phyloP scores from a whole-genome alignment of 2,797 vertebrate species.

The Balearica regulorum region DNA sequence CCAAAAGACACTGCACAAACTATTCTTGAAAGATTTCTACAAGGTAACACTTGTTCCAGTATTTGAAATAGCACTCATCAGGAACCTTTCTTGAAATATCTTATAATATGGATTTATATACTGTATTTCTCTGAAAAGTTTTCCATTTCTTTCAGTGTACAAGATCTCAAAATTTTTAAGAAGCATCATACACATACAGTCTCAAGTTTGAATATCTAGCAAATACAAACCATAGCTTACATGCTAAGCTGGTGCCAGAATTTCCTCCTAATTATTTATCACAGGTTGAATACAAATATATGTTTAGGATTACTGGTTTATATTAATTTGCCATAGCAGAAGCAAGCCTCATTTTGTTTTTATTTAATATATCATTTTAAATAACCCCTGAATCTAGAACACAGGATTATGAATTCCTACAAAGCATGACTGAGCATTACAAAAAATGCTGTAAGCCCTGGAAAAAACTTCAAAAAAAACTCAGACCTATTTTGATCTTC shows the following conservation, averaged over 20 bases:
- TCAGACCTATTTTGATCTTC: neutral
- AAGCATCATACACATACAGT: neutral
- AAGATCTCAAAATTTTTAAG: neutral
- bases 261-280: neutral
- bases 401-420: neutral
- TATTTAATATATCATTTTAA: neutral
- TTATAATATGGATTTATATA: neutral
- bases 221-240: neutral
- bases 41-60: neutral
- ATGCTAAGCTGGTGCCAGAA: neutral
- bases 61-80: neutral
- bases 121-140: neutral
- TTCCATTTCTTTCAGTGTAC: fast-evolving
- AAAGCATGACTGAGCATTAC: neutral
- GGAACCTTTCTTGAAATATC: neutral
- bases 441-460: neutral
- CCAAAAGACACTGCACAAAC: neutral
- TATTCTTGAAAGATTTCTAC: neutral
- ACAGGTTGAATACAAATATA: neutral
- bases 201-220: neutral
- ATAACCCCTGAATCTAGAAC: neutral
- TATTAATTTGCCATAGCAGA: neutral
- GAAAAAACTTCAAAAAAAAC: neutral
- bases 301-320: neutral
- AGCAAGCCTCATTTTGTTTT: neutral